Conservation (phyloP, 92 coral and sea anemone genomes). For the Phenganax subtilis region DNA sequence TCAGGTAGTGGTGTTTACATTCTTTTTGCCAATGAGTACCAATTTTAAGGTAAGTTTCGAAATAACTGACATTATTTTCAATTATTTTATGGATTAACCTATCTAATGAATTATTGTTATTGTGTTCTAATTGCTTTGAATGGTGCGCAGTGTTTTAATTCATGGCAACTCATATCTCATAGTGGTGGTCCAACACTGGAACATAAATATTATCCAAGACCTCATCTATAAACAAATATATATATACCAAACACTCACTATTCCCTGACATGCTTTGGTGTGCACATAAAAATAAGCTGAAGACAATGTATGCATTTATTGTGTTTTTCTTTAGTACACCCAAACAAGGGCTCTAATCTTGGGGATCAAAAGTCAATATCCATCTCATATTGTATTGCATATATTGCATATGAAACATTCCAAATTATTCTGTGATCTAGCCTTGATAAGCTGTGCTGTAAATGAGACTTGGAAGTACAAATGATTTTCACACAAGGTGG, state of each 20-base stretch:
- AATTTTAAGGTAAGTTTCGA: slow-evolving; percentile 25
- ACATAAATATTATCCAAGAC: no score
- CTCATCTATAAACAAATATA: no score
- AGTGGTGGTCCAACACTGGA: no score
- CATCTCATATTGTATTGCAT: slow-evolving; percentile 29
- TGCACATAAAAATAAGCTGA: neutral
- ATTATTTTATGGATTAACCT: slow-evolving; percentile 27
- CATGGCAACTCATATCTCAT: neutral
- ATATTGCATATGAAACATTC: slow-evolving; percentile 15
- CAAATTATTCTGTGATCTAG: neutral
- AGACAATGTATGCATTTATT: neutral
- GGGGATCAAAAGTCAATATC: neutral
- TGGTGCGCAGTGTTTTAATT: neutral
- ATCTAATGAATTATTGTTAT: slow-evolving; percentile 16
- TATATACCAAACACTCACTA: no score
- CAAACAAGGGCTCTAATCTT: slow-evolving; percentile 2
- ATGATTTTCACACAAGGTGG: neutral
- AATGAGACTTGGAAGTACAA: neutral
- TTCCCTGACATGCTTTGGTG: neutral
- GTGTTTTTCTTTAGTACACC: slow-evolving; percentile 19
- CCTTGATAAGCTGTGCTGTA: neutral
- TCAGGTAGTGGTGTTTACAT: neutral
- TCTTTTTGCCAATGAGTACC: slow-evolving; percentile 20
- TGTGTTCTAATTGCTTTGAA: neutral
- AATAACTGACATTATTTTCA: neutral